These are phyloP conservation scores for Bovichtus variegatus DNA, from an alignment of 2,797 vertebrate genomes.

Conservation along the genomic window DNA sequence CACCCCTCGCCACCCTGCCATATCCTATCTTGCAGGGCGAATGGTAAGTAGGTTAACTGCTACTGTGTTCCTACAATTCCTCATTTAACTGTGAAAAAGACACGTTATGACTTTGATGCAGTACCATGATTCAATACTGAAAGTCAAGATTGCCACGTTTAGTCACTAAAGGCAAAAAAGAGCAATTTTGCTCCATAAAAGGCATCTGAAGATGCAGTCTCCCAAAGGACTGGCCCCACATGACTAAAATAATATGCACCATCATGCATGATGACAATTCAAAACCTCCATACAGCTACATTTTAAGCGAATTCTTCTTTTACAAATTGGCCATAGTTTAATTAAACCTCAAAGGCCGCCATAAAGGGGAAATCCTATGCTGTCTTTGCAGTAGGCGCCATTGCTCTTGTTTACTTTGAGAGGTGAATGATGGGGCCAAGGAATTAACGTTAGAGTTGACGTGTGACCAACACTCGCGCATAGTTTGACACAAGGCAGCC, in stretches of 20 bases:
- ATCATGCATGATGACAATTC: neutral
- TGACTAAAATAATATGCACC: neutral
- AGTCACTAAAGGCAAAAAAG: constrained; percentile 44
- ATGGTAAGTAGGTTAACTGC: constrained; percentile 77
- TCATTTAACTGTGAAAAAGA: constrained; percentile 35
- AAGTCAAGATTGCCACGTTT: constrained; percentile 54
- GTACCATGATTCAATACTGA: constrained; percentile 59
- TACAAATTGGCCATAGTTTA: neutral
- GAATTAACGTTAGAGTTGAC: constrained; percentile 40
- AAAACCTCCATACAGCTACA: neutral
- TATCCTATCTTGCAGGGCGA: constrained; percentile 64
- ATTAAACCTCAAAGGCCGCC: neutral
- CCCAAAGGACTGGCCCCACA: constrained; percentile 54
- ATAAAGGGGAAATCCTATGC: neutral
- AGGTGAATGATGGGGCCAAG: constrained; percentile 9
- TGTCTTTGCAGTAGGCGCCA: constrained; percentile 8
- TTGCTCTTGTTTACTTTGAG: constrained; percentile 3
- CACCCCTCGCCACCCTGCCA: constrained; percentile 51
- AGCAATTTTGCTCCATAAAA: constrained; percentile 60
- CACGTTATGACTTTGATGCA: constrained; percentile 55
- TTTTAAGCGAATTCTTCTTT: constrained; percentile 1
- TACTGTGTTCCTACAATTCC: constrained; percentile 51
- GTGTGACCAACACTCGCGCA: constrained; percentile 39
- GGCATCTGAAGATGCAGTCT: constrained; percentile 77
- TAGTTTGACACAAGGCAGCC: constrained; percentile 51